These are phyloP conservation scores for Dione vanillae DNA, from an alignment of 2,888 invertebrate genomes.

Conservation along the genomic window DNA sequence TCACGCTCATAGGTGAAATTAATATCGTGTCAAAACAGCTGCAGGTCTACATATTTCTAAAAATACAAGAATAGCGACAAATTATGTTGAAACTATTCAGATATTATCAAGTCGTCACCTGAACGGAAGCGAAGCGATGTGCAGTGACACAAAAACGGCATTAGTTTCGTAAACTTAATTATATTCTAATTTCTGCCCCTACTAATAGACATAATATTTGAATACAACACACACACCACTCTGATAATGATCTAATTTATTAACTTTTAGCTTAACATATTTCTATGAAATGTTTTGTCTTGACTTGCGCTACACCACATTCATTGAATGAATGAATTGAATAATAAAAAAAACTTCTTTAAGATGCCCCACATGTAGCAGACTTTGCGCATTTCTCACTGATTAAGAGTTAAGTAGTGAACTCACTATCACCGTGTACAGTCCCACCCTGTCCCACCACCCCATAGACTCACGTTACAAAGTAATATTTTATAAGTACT, in stretches of 20 bases:
- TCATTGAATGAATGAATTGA: not conserved
- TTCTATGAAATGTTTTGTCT: slow-evolving; percentile 6
- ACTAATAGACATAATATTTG: slow-evolving; percentile 47
- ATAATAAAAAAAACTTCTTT: too few relatives aligned
- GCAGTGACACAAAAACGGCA: slow-evolving; percentile 78
- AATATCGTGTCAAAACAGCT: slow-evolving; percentile 21
- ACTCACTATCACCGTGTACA: too few relatives aligned
- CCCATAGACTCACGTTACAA: not conserved
- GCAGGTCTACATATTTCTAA: slow-evolving; percentile 12
- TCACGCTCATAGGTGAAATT: not conserved
- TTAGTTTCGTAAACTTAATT: slow-evolving; percentile 63
- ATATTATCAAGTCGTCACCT: slow-evolving; percentile 77
- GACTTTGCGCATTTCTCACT: too few relatives aligned
- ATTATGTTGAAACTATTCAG: slow-evolving; percentile 61
- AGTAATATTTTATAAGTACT: not conserved
- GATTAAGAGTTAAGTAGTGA: too few relatives aligned
- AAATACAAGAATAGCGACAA: slow-evolving; percentile 59
- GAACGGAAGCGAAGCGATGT: slow-evolving; percentile 73
- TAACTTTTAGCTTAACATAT: slow-evolving; percentile 23
- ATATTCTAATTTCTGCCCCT: slow-evolving; percentile 44
- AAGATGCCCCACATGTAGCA: too few relatives aligned
- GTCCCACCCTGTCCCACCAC: too few relatives aligned
- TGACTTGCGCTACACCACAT: too few relatives aligned
- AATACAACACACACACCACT: slow-evolving; percentile 39
- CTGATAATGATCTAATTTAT: slow-evolving; percentile 42